Evolutionary conservation across 2,113 vertebrate genomes (phyloP).

Genomic region (Salvelinus namaycush): DNA sequence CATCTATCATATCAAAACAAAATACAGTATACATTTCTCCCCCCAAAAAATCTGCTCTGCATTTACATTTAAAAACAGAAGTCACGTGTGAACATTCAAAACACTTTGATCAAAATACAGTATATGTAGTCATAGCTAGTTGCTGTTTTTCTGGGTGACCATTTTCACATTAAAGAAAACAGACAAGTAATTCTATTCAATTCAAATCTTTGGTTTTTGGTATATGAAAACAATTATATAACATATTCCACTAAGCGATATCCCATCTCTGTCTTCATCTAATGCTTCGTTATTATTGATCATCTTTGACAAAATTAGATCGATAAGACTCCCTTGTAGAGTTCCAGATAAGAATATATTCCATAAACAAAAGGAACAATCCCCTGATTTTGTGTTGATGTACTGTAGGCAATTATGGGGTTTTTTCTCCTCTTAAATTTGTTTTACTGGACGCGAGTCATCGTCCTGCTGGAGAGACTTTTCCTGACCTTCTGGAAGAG

Average conservation of each 20-base stretch:
- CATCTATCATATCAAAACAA: conserved; percentile 44
- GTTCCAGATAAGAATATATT: conserved; percentile 34
- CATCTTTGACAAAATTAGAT: conserved; percentile 25
- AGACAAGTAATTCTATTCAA: background rate
- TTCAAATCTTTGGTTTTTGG: conserved; percentile 1
- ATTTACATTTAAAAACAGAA: conserved; percentile 18
- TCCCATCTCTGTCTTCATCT: conserved; percentile 9
- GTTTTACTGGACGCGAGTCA: conserved; percentile 55
- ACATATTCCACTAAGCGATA: conserved; percentile 21
- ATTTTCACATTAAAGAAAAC: background rate
- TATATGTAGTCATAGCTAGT: conserved; percentile 24
- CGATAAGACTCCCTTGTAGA: conserved; percentile 19
- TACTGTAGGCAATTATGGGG: background rate
- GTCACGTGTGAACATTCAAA: conserved; percentile 26
- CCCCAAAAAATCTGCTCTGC: conserved; percentile 11
- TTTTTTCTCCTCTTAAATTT: background rate
- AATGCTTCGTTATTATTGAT: conserved; percentile 25
- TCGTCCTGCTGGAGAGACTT: conserved; percentile 70
- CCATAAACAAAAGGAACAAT: conserved; percentile 17
- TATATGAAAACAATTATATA: conserved; percentile 32
- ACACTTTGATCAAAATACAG: background rate
- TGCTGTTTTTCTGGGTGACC: conserved; percentile 9
- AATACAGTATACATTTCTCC: conserved; percentile 27
- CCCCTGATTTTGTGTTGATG: conserved; percentile 9
- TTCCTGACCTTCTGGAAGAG: conserved; percentile 71